A percentile compares a stretch with the other conserved stretches of the same genome.
These are phyloP conservation scores for Pseudochaenichthys georgianus DNA, from an alignment of 2,797 vertebrate species.

Conservation along the genomic window DNA sequence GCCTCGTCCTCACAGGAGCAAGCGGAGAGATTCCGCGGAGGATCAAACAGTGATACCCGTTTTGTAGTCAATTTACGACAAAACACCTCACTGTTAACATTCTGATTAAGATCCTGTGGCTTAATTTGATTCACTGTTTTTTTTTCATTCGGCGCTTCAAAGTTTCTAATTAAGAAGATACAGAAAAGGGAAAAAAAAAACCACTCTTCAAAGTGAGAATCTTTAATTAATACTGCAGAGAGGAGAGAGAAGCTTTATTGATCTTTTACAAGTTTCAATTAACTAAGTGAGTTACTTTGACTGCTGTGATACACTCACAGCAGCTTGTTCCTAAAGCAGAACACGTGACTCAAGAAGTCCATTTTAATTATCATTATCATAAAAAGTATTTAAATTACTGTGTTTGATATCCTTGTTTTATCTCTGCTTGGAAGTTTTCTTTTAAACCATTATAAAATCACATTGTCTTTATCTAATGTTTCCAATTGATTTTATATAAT, in stretches of 20 bases:
- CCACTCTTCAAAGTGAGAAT: constrained; percentile 69
- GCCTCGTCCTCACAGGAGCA: constrained; percentile 9
- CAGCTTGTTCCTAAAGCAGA: constrained; percentile 33
- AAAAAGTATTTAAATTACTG: neutral
- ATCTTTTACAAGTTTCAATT: constrained; percentile 71
- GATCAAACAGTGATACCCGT: constrained; percentile 1
- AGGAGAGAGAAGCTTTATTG: constrained; percentile 69
- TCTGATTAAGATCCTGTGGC: constrained; percentile 45
- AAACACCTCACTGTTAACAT: constrained; percentile 30
- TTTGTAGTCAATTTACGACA: constrained; percentile 14
- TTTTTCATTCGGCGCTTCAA: constrained; percentile 50
- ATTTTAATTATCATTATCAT: neutral
- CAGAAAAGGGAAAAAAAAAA: constrained; percentile 47
- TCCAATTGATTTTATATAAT: neutral
- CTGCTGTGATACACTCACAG: constrained; percentile 54
- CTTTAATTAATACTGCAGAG: constrained; percentile 79
- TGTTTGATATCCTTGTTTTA: constrained; percentile 11
- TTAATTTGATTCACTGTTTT: constrained; percentile 46
- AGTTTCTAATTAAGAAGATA: constrained; percentile 73
- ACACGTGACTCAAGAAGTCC: constrained; percentile 28
- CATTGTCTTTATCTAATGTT: neutral
- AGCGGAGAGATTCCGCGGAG: constrained; percentile 23
- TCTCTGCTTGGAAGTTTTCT: neutral
- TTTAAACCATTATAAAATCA: neutral
- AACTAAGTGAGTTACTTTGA: constrained; percentile 66